Base-by-base conservation (phyloP, 2,113 vertebrate species). In the Callipepla californica region DNA sequence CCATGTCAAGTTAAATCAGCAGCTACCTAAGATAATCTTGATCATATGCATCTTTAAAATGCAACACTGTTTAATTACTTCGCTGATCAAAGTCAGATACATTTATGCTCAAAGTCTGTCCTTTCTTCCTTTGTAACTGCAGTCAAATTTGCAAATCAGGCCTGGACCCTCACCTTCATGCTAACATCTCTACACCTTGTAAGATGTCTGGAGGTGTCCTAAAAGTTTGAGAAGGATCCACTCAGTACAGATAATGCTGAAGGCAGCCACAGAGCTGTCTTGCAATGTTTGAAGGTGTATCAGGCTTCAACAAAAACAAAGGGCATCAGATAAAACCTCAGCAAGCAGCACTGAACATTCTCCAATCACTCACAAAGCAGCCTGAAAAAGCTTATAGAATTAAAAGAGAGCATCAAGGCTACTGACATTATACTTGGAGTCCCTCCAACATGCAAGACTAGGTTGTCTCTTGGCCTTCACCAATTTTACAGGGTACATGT, bases 181-280 rank as follows among this genome's bases (percentile, higher is more conserved):
- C 87, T 85, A 91, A 63, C 51, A 92, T 85, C 85, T 87, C 87
- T 81, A 95, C 90, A 91, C 68, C 68, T 77, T 90, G 13, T 90
- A 91, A 94, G 75, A 93, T 83, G 47, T 36, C 77, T 95, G 47
- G 88, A 95, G 72, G 63, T 80, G 73, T 78, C 86, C 84, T 94
- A 90, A 77, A 87, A 90, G 58, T 70, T 3, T 91, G 80, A 91
- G 76, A 32, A 94, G 76, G 34, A 85, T 85, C 73, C 76, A 74
- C 42, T 85, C 83, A 85, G 76, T 61, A 94, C 48, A 80, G 67
- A 80, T 69, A 92, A n/a, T 87, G 85, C 87, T 89, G 85, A 94
- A 95, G 90, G 92, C 94, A 96, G 94, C 75, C 90, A 95, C 75
- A 87, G 90, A 92, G 85, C 93, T 94, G 87, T 85, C 93, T 87